Percentiles rank a stretch among this genome's conserved stretches.
phyloP scores from a whole-genome alignment of 1,140 invertebrate species.

The Pantala flavescens region DNA sequence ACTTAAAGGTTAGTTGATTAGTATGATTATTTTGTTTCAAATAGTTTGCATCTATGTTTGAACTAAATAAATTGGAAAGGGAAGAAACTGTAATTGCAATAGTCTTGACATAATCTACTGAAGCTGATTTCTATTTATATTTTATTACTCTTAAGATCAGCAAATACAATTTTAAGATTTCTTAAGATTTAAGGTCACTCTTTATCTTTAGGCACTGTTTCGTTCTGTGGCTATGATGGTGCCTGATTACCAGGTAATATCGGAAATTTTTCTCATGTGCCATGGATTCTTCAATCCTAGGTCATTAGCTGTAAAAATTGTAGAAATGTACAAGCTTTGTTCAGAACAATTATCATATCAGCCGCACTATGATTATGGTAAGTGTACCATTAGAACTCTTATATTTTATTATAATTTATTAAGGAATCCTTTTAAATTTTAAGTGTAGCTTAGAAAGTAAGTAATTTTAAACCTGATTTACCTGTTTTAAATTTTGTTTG shows the following conservation, averaged over 20 bases:
- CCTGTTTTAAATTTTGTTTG: too few species aligned
- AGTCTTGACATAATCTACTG: too few species aligned
- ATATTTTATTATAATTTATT: conserved; percentile 4
- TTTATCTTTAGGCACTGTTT: conserved; percentile 62
- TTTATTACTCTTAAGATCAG: too few species aligned
- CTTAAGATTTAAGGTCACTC: too few species aligned
- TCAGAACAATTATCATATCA: conserved; percentile 92
- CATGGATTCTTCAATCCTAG: conserved; percentile 86
- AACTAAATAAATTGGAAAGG: not conserved
- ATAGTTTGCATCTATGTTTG: not conserved
- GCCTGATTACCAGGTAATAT: conserved; percentile 88
- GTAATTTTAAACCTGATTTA: too few species aligned
- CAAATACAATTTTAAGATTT: too few species aligned
- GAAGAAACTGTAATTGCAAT: too few species aligned
- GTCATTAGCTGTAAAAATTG: conserved; percentile 85
- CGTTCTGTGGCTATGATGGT: conserved; percentile 97
- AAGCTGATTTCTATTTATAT: too few species aligned
- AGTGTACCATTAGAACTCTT: conserved; percentile 20
- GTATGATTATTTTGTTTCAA: not conserved
- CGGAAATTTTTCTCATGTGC: conserved; percentile 88
- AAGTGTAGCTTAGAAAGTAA: too few species aligned
- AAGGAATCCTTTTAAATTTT: not conserved
- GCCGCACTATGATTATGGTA: conserved; percentile 92
- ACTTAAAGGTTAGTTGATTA: conserved; percentile 80
- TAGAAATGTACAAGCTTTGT: conserved; percentile 84